Evolutionary conservation across 2,113 vertebrate species (phyloP).

Genomic region (Natator depressus): DNA sequence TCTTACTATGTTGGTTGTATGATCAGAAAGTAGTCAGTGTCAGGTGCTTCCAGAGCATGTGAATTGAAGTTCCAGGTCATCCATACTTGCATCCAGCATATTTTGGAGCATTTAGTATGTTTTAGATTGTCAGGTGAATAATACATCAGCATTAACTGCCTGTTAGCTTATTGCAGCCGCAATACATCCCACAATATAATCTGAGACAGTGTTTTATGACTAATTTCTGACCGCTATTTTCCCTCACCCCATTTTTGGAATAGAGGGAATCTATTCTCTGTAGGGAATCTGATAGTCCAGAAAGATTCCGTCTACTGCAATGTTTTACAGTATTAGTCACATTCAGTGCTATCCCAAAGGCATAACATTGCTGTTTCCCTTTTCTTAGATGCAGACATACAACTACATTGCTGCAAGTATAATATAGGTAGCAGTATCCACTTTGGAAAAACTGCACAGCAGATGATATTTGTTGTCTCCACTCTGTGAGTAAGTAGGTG

Average conservation of each 20-base stretch:
- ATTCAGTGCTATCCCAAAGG: background rate
- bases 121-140: background rate
- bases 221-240: background rate
- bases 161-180: background rate
- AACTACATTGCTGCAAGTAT: too few relatives aligned
- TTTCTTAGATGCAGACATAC: background rate
- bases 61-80: background rate
- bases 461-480: background rate
- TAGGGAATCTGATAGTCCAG: background rate
- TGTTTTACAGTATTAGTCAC: too few relatives aligned
- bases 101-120: background rate
- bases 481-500: background rate
- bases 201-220: background rate
- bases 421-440: background rate
- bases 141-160: background rate
- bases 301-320: background rate
- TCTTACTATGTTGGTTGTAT: background rate
- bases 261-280: background rate
- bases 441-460: background rate
- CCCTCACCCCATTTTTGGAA: background rate
- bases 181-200: background rate
- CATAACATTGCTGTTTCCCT: background rate
- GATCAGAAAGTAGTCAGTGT: background rate
- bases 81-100: background rate
- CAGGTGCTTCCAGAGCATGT: too few relatives aligned